These are phyloP conservation scores for Macaria notata DNA, from an alignment of 2,888 invertebrate genomes.

Conservation along the genomic window DNA sequence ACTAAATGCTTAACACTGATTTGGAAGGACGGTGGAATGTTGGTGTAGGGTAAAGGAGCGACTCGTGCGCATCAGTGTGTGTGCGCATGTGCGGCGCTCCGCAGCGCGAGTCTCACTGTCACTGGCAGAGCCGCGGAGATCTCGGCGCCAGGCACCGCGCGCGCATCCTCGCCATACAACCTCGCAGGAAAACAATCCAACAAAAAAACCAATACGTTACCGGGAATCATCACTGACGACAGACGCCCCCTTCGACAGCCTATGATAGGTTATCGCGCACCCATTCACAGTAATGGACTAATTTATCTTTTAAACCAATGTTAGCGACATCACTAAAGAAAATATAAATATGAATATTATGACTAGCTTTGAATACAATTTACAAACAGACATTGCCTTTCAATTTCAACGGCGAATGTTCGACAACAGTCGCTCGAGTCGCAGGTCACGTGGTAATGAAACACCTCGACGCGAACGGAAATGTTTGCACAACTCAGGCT, in stretches of 20 bases:
- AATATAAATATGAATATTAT: background rate
- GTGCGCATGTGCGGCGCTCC: conserved; percentile 71
- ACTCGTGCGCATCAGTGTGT: conserved; percentile 35
- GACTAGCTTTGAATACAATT: conserved; percentile 1
- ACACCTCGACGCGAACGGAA: conserved; percentile 28
- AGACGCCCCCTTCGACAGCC: conserved; percentile 34
- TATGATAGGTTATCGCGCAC: conserved; percentile 26
- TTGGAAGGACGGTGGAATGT: conserved; percentile 35
- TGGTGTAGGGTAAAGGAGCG: conserved; percentile 13
- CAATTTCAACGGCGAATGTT: conserved; percentile 26
- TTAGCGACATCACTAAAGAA: background rate
- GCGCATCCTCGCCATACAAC: conserved; percentile 18
- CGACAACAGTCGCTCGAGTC: conserved; percentile 21
- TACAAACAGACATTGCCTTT: conserved; percentile 23
- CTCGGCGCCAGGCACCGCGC: conserved; percentile 25
- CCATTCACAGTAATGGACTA: background rate
- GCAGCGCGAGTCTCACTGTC: conserved; percentile 63
- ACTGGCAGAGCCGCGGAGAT: conserved; percentile 28
- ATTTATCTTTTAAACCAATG: background rate
- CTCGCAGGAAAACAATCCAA: conserved; percentile 12
- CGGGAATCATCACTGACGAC: conserved; percentile 14
- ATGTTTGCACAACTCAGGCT: conserved; percentile 44
- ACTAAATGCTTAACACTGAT: conserved; percentile 56
- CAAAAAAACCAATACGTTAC: conserved; percentile 8
- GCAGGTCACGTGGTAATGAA: conserved; percentile 38